Evolutionary conservation across 2,888 invertebrate genomes (phyloP).

Genomic region (Chrysodeixis includens): DNA sequence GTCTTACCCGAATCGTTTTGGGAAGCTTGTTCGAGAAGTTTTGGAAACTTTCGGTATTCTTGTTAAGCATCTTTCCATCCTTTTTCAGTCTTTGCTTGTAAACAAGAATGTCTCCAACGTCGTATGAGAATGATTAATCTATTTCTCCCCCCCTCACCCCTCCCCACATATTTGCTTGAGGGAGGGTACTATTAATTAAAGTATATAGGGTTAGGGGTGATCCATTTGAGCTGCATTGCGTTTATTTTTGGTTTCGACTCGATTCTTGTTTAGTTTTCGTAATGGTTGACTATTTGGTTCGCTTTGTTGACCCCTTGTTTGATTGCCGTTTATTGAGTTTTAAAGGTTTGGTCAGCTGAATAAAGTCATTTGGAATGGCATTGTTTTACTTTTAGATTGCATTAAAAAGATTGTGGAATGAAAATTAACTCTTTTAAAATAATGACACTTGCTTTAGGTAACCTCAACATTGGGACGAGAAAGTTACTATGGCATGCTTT

Average conservation of each 20-base stretch:
- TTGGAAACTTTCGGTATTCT: constrained; percentile 24
- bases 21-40: constrained; percentile 14
- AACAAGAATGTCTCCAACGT: constrained; percentile 57
- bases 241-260: background rate
- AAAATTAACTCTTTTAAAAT: too few relatives aligned
- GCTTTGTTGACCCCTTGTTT: background rate
- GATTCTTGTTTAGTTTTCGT: background rate
- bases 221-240: background rate
- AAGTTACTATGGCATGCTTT: too few relatives aligned
- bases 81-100: constrained; percentile 42
- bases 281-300: background rate
- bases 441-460: too few relatives aligned
- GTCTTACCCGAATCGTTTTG: background rate
- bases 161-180: constrained; percentile 50
- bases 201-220: constrained; percentile 29
- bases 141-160: constrained; percentile 24
- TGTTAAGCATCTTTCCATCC: constrained; percentile 25
- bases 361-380: background rate
- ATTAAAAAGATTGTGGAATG: too few relatives aligned
- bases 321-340: background rate
- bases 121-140: constrained; percentile 65
- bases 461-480: too few relatives aligned
- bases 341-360: background rate
- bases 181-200: constrained; percentile 56
- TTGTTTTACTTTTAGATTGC: too few relatives aligned